A percentile compares a stretch with the other conserved stretches of the same genome.
phyloP scores from a whole-genome alignment of 2,113 vertebrate species.

The Cheilinus undulatus region DNA sequence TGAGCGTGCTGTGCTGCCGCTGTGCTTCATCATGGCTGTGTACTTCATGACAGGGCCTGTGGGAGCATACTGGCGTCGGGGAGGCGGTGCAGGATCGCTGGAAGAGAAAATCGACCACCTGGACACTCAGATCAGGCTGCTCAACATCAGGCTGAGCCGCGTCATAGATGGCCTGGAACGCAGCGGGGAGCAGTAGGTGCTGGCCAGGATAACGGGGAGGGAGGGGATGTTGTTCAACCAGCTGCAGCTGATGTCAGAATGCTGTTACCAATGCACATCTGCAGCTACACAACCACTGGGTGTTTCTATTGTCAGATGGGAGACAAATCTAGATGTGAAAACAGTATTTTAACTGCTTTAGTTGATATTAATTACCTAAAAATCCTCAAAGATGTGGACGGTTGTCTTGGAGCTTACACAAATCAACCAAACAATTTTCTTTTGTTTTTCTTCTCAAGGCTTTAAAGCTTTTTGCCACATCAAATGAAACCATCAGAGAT shows the following conservation, averaged over 20 bases:
- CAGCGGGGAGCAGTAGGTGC: conserved; percentile 80
- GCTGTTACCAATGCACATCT: conserved; percentile 37
- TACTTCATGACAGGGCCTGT: conserved; percentile 97
- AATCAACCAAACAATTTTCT: conserved; percentile 33
- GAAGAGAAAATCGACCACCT: conserved; percentile 97
- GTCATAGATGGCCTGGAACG: conserved; percentile 93
- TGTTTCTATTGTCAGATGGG: conserved; percentile 42
- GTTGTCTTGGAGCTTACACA: conserved; percentile 20
- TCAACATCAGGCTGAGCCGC: conserved; percentile 93
- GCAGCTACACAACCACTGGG: conserved; percentile 51
- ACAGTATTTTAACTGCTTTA: conserved; percentile 56
- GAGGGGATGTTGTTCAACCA: conserved; percentile 5
- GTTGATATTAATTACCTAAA: conserved; percentile 39
- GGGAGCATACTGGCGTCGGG: conserved; percentile 91
- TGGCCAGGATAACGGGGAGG: neutral
- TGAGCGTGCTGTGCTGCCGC: conserved; percentile 89
- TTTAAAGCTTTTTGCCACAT: conserved; percentile 37
- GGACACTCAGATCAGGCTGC: conserved; percentile 93
- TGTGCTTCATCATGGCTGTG: conserved; percentile 93
- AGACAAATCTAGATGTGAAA: conserved; percentile 34
- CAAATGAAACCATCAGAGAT: conserved; percentile 24
- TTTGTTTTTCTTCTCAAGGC: neutral
- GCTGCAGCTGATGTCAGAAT: conserved; percentile 44
- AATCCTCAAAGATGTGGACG: conserved; percentile 35
- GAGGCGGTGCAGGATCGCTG: conserved; percentile 82